Evolutionary conservation across 2,797 vertebrate genomes (phyloP), one percentile per base, ranked within the genome.

Genomic region (Merluccius polli): DNA sequence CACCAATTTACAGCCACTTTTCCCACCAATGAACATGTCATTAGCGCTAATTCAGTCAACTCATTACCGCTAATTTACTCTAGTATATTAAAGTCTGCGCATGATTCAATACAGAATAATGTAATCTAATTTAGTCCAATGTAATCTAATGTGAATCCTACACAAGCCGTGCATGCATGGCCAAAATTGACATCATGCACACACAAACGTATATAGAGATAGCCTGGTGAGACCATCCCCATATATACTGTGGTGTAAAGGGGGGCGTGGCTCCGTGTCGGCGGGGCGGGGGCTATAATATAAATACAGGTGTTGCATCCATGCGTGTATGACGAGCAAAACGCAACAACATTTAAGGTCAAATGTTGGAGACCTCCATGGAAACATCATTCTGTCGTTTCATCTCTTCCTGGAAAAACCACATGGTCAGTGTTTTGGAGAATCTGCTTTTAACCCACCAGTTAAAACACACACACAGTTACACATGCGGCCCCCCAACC

Each of bases 401-500:
- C 2, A 67, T 67, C 63, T 27, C 63, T 15, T 12, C 10, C 63
- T 30, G 24, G 13, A 65, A 13, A n/a, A n/a, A 27, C 7, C n/a
- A 27, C 24, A 27, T 24, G 59, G 59, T 65, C 59, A 5, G 59
- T 67, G 63, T 67, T 67, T 67, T 29, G 7, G 12, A 67, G 29
- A 67, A 67, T 10, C 63, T 29, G 63, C 24, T 29, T 2, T 0
- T 10, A 67, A 67, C 4, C 1, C 63, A 82, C 78, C 75, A 52
- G 71, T 65, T 80, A 44, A 78, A 85, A 83, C 72, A 31, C 0
- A 35, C 24, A 73, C 73, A 83, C 80, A 27, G 86, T 81, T 27
- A 38, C 78, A 78, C n/a, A n/a, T n/a, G n/a, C n/a, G n/a, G n/a
- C n/a, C n/a, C n/a, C 82, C 79, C 63, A 24, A 77, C 83, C 82